Percentiles rank a stretch among this genome's conserved stretches.
Conservation (phyloP, 2,797 vertebrate species). For the Siniperca scherzeri region DNA sequence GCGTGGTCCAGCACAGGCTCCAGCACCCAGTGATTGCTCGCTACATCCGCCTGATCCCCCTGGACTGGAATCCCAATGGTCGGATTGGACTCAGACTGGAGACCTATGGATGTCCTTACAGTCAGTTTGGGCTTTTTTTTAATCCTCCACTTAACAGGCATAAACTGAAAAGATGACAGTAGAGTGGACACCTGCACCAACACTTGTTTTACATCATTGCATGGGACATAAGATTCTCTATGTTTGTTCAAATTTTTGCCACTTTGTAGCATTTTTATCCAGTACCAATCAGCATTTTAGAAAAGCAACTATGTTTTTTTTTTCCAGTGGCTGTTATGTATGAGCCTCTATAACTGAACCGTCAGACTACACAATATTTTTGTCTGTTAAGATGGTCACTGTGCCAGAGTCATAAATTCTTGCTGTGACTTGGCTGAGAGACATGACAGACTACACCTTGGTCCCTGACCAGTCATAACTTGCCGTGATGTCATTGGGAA, state of each 20-base stretch:
- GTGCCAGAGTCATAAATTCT: neutral
- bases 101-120: conserved; percentile 92
- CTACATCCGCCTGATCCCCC: conserved; percentile 91
- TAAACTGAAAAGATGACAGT: neutral
- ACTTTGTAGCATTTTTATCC: neutral
- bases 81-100: conserved; percentile 95
- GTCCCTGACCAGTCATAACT: neutral
- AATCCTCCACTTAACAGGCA: neutral
- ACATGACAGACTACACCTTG: too few species aligned
- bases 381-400: neutral
- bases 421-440: too few species aligned
- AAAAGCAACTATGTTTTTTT: neutral
- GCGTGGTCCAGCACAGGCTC: conserved; percentile 92
- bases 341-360: neutral
- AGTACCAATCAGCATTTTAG: neutral
- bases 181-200: neutral
- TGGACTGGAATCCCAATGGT: conserved; percentile 92
- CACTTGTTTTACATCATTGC: neutral
- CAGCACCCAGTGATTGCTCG: conserved; percentile 90
- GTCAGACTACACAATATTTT: too few species aligned
- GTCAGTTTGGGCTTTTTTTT: conserved; percentile 84
- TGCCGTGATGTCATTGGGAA: neutral
- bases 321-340: neutral
- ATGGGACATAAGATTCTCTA: neutral
- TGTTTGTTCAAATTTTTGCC: neutral